Base-by-base conservation (phyloP, 2,797 vertebrate genomes). In the Cirrhinus molitorella region DNA sequence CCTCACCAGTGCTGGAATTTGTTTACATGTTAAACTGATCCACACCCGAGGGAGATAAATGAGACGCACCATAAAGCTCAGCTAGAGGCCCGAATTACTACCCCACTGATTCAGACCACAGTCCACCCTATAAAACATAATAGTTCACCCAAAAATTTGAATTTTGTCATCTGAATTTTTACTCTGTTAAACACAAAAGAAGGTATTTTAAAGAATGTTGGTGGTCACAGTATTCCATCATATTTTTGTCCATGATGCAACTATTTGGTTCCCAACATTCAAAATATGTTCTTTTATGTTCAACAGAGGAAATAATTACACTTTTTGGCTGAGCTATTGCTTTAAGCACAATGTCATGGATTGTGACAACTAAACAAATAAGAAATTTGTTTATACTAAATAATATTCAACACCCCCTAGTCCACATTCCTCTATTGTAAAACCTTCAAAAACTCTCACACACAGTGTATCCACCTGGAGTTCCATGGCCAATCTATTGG, bases 361-460 rank as follows among this genome's bases (percentile, higher is more conserved):
- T 55, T 84, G 78, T 90, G 86, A 93, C 88, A 88, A 89, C 9
- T 70, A 71, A 10, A 86, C 88, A 76, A 87, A 93, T 88, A 88
- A 88, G 90, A 13, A 57, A 3, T 57, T 17, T 57, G 21, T 37
- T 57, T 17, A 43, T 59, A n/a, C 19, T 57, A 40, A 74, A 37
- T 40, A 40, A 43, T 21, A 21, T 16, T 68, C 11, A 28, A 28
- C n/a, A 76, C 45, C 14, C 51, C 65, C 57, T 55, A 76, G 17
- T 5, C 4, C 25, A 79, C 25, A 66, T 57, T 23, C 13, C 21
- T 14, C 17, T 37, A 25, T 10, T 72, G 21, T 28, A 31, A 61
- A 47, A 31, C 28, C 5, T 66, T 47, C 5, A 28, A 23, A 57
- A 75, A 75, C n/a, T n/a, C n/a, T 14, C 72, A 6, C 72, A 37